phyloP scores from a whole-genome alignment of 2,797 vertebrate species.

The Takifugu rubripes region DNA sequence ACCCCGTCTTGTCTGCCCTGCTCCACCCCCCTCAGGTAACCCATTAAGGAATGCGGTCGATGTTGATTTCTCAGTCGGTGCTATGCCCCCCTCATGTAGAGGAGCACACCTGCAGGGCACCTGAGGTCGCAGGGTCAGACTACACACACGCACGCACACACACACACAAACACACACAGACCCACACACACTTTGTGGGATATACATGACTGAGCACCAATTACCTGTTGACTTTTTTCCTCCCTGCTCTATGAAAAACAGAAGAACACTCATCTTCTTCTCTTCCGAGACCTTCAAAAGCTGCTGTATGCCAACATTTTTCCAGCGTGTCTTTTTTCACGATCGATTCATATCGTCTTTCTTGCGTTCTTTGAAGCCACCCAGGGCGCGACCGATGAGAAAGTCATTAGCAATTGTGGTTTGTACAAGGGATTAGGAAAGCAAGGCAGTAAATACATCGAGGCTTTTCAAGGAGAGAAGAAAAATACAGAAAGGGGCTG shows the following conservation, averaged over 20 bases:
- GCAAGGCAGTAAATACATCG: conserved; percentile 62
- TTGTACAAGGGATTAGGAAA: conserved; percentile 66
- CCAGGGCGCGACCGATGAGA: conserved; percentile 48
- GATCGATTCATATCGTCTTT: not conserved
- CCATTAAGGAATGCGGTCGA: conserved; percentile 63
- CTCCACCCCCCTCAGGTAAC: conserved; percentile 52
- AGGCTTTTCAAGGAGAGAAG: conserved; percentile 50
- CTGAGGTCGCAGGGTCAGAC: conserved; percentile 54
- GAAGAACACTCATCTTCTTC: conserved; percentile 1
- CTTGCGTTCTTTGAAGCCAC: conserved; percentile 20
- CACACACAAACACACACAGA: conserved; percentile 7
- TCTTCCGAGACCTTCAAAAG: not conserved
- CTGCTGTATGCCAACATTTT: not conserved
- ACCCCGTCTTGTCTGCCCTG: conserved; percentile 44
- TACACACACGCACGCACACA: conserved; percentile 17
- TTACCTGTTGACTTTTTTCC: conserved; percentile 53
- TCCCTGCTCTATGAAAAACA: conserved; percentile 31
- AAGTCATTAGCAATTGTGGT: conserved; percentile 68
- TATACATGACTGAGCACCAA: conserved; percentile 67
- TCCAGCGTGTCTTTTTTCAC: not conserved
- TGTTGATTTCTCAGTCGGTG: conserved; percentile 53
- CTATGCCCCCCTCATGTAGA: conserved; percentile 47
- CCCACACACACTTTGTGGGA: conserved; percentile 22
- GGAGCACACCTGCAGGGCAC: conserved; percentile 69
- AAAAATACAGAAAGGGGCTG: conserved; percentile 13